Evolutionary conservation across 2,113 vertebrate species (phyloP).

Genomic region (Oreochromis tanganicae): DNA sequence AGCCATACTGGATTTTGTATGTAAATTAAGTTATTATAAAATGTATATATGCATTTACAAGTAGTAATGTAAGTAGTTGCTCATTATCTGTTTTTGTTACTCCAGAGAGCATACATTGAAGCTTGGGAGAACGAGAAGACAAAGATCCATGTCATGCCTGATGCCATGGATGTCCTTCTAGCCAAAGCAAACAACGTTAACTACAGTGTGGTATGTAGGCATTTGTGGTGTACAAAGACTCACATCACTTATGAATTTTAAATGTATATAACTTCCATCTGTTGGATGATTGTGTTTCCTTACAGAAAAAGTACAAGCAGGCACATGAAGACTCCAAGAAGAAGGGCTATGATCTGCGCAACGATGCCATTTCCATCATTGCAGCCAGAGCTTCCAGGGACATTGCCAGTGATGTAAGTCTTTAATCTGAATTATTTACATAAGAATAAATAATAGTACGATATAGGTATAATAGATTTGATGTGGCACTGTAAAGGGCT

Average conservation of each 20-base stretch:
- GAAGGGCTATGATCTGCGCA: constrained; percentile 82
- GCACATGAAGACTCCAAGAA: constrained; percentile 82
- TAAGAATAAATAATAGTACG: not conserved
- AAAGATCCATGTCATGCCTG: not conserved
- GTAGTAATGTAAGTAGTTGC: too few relatives aligned
- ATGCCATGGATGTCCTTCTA: too few relatives aligned
- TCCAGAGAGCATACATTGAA: constrained; percentile 2
- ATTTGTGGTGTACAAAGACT: not conserved
- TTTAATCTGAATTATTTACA: too few relatives aligned
- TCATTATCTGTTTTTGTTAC: not conserved
- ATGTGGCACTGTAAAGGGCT: not conserved
- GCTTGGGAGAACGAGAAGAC: fast-evolving
- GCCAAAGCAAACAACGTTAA: too few relatives aligned
- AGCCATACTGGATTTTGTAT: too few relatives aligned
- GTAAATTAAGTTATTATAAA: fast-evolving
- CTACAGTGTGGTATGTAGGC: too few relatives aligned
- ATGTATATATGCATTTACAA: not conserved
- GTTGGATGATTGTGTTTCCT: not conserved
- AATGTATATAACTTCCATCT: not conserved
- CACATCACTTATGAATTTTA: not conserved
- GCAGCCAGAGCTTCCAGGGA: constrained; percentile 61
- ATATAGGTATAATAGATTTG: not conserved
- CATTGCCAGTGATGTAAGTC: constrained; percentile 49
- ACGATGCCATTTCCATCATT: constrained; percentile 81
- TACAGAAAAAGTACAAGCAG: constrained; percentile 85